Conservation (phyloP, 2,888 invertebrate species). For the Perizoma flavofasciatum region DNA sequence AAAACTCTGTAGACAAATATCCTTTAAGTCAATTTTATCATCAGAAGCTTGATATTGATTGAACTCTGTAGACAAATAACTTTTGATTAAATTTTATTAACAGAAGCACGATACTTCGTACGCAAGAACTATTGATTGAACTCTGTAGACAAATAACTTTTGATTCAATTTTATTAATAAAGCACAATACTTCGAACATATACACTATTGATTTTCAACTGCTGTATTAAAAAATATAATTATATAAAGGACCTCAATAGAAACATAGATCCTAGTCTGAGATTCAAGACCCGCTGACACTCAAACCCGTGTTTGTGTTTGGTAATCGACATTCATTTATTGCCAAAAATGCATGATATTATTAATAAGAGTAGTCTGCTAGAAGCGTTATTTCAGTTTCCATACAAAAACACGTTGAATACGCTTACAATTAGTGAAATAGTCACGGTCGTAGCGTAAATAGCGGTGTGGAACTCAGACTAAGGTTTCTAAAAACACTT, state of each 20-base stretch:
- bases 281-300: not conserved
- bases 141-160: not conserved
- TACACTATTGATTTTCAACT: constrained; percentile 1
- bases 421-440: too few relatives aligned
- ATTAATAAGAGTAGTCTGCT: too few relatives aligned
- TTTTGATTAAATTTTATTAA: not conserved
- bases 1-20: constrained; percentile 16
- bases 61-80: not conserved
- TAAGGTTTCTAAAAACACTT: constrained; percentile 14
- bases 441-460: too few relatives aligned
- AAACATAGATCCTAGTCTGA: not conserved
- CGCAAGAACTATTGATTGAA: not conserved
- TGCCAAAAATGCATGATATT: too few relatives aligned
- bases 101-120: too few relatives aligned
- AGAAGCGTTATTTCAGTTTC: too few relatives aligned
- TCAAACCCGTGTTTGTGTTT: not conserved
- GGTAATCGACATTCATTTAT: too few relatives aligned
- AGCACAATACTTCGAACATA: constrained; percentile 14
- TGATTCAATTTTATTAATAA: not conserved
- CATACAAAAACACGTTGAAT: too few relatives aligned
- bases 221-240: too few relatives aligned
- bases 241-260: constrained; percentile 1
- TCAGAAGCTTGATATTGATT: constrained; percentile 6
- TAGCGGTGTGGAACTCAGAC: too few relatives aligned
- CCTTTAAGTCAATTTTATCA: constrained; percentile 15